Percentiles rank a stretch among this genome's conserved stretches.
Evolutionary conservation across 2,797 vertebrate species (phyloP).

Genomic region (Hippocampus kuda): DNA sequence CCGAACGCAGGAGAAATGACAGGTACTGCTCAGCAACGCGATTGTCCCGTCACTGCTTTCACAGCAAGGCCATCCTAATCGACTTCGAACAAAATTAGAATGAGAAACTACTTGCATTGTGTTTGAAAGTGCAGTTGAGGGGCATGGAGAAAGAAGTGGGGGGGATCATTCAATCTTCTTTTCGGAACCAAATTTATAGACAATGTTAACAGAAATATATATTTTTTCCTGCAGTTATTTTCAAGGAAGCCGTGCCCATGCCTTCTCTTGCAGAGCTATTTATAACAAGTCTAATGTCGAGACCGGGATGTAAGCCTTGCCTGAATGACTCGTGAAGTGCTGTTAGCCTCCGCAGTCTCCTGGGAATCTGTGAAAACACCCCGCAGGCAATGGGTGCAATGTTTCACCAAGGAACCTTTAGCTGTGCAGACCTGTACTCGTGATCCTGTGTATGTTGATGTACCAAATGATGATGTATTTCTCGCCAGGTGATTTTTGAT

Average conservation of each 20-base stretch:
- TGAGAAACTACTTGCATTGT: not conserved
- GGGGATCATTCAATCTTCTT: slow-evolving; percentile 1
- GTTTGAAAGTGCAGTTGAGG: not conserved
- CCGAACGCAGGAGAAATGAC: slow-evolving; percentile 20
- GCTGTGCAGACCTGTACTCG: slow-evolving; percentile 31
- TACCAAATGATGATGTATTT: not conserved
- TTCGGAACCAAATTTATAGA: slow-evolving; percentile 4
- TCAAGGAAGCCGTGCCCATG: slow-evolving; percentile 52
- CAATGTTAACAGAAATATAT: slow-evolving; percentile 16
- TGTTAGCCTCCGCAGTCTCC: slow-evolving; percentile 38
- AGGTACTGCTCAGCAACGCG: slow-evolving; percentile 17
- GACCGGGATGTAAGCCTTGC: slow-evolving; percentile 56
- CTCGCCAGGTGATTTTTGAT: not conserved
- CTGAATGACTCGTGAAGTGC: slow-evolving; percentile 54
- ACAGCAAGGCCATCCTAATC: slow-evolving; percentile 17
- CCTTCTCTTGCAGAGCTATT: slow-evolving; percentile 57
- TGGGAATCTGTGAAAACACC: slow-evolving; percentile 33
- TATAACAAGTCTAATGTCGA: slow-evolving; percentile 49
- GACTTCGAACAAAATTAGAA: not conserved
- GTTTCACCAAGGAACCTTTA: slow-evolving; percentile 22
- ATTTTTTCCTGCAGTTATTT: slow-evolving; percentile 39
- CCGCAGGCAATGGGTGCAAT: slow-evolving; percentile 30
- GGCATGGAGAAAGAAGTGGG: not conserved
- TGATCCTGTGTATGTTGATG: not conserved
- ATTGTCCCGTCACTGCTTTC: slow-evolving; percentile 11